Percentiles rank a stretch among this genome's conserved stretches.
phyloP scores from a whole-genome alignment of 2,113 vertebrate species.

The Paracyprichromis sp. region DNA sequence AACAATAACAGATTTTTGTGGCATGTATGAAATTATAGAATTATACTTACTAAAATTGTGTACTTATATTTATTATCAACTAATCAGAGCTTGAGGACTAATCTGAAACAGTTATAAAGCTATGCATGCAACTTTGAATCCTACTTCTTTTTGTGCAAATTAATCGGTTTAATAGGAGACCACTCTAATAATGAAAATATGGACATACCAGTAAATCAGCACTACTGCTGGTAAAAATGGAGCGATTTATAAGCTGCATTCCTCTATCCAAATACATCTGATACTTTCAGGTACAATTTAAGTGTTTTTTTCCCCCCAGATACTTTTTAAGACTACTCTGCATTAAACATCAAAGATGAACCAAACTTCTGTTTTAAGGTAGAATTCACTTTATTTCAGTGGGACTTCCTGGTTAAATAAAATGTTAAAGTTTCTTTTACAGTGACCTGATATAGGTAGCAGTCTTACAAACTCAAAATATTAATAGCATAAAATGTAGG shows the following conservation, averaged over 20 bases:
- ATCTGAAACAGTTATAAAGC: not conserved
- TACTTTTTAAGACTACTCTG: not conserved
- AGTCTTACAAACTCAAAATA: not conserved
- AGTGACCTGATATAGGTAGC: not conserved
- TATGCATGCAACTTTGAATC: not conserved
- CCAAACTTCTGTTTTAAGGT: not conserved
- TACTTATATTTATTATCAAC: not conserved
- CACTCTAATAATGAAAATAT: not conserved
- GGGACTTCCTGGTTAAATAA: not conserved
- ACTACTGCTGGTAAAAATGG: not conserved
- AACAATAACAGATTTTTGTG: not conserved
- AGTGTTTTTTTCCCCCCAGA: not conserved
- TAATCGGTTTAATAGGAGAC: not conserved
- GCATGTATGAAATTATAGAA: not conserved
- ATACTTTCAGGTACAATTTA: not conserved
- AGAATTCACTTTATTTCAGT: not conserved
- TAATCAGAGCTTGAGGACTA: not conserved
- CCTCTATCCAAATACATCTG: not conserved
- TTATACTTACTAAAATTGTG: not conserved
- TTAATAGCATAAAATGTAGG: not conserved
- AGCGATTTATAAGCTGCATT: not conserved
- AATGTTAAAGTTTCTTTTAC: not conserved
- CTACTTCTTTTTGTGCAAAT: not conserved
- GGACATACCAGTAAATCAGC: not conserved
- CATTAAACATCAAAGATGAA: not conserved